phyloP scores from a whole-genome alignment of 2,888 invertebrate genomes.

The Entomobrya multifasciata region DNA sequence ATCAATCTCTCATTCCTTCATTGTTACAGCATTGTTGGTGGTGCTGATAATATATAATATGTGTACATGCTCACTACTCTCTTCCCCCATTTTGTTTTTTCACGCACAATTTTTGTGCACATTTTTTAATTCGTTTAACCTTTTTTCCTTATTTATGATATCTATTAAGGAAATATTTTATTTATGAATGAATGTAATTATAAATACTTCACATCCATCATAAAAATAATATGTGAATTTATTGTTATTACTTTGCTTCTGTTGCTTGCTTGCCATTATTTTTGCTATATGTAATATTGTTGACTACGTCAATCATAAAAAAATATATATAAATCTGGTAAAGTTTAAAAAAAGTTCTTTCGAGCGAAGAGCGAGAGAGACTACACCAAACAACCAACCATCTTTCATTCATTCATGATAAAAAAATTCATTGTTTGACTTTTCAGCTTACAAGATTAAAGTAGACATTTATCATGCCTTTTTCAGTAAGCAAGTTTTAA shows the following conservation, averaged over 20 bases:
- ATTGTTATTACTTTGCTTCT: conserved; percentile 60
- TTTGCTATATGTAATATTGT: conserved; percentile 24
- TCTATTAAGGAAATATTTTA: conserved; percentile 73
- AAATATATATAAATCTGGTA: conserved; percentile 50
- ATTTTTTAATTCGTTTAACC: not conserved
- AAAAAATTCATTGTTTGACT: conserved; percentile 35
- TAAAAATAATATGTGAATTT: conserved; percentile 66
- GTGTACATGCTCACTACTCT: not conserved
- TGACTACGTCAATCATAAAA: conserved; percentile 68
- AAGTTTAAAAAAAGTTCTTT: conserved; percentile 61
- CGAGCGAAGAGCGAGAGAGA: conserved; percentile 55
- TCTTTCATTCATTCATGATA: not conserved
- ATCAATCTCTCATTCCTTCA: not conserved
- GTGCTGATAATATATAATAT: not conserved
- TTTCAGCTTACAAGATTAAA: conserved; percentile 22
- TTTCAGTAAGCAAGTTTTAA: conserved; percentile 49
- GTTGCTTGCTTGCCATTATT: no score
- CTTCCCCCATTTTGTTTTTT: not conserved
- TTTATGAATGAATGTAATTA: conserved; percentile 69
- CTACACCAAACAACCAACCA: conserved; percentile 6
- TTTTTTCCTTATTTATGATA: conserved; percentile 43
- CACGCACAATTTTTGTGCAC: not conserved
- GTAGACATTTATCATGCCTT: conserved; percentile 58
- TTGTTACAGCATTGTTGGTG: not conserved
- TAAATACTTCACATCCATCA: conserved; percentile 70